Base-by-base conservation (phyloP, 2,797 vertebrate genomes). In the Phoeniculus purpureus region DNA sequence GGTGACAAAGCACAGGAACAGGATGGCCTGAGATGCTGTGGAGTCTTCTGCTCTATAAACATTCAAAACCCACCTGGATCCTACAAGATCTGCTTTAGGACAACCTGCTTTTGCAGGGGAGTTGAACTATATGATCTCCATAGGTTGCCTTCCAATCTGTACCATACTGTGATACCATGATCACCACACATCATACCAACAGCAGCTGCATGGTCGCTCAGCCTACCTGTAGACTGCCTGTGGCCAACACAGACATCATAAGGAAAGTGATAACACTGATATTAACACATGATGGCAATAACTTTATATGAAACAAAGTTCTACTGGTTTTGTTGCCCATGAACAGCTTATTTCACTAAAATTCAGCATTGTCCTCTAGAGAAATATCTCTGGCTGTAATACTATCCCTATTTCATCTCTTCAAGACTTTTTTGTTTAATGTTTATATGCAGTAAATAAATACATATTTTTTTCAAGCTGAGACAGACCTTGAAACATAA, bases 401-500 rank as follows among this genome's bases (percentile, higher is more conserved):
- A 62, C 70, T 81, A 94, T 95, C 43, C 20, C 59, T 86, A 94
- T 95, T 96, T 58, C 85, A 87, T 95, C 87, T 94, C 68, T 80
- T 95, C 66, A 94, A 84, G 55, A 79, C 58, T 45, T 83, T 94
- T 97, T 93, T 95, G 85, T 96, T 95, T 76, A 79, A 93, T 97
- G 88, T 97, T 97, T 97, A 93, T 96, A 93, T 72, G 90, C 66
- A 67, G 32, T 92, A 96, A 96, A 96, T 95, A 95, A 89, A 93
- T 89, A 92, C 89, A 89, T 91, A 65, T 87, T 83, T 94, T 51
- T 96, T 96, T 96, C 88, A 96, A 96, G 89, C 68, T 94, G 95
- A 97, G 96, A 96, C 96, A 97, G 97, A 97, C 84, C 94, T 96
- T 95, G 96, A 97, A 97, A 96, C 96, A 97, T 97, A 97, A 97